These are phyloP conservation scores for Pharmacophagus antenor DNA, from an alignment of 2,888 invertebrate species.

Conservation along the genomic window DNA sequence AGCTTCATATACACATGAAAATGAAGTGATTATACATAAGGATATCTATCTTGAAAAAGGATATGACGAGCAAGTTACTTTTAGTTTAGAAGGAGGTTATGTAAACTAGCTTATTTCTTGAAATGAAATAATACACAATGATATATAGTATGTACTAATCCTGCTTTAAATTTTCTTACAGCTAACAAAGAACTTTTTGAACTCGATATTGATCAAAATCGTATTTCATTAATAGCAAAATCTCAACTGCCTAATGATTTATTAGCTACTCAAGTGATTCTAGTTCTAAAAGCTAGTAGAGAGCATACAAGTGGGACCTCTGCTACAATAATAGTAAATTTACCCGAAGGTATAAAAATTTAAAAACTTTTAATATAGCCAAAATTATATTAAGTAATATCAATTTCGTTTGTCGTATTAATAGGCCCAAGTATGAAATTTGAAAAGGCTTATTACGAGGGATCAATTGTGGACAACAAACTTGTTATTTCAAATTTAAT, in stretches of 20 bases:
- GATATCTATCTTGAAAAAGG: conserved; percentile 57
- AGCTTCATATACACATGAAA: conserved; percentile 57
- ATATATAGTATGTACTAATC: background rate
- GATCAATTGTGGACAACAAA: conserved; percentile 49
- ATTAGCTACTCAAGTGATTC: conserved; percentile 46
- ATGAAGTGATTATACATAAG: conserved; percentile 46
- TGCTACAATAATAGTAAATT: conserved; percentile 56
- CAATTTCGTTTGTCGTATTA: conserved; percentile 3
- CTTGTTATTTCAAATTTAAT: conserved; percentile 43
- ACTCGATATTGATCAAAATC: conserved; percentile 40
- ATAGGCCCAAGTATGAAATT: conserved; percentile 44
- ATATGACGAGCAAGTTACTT: conserved; percentile 54
- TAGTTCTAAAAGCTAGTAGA: conserved; percentile 57
- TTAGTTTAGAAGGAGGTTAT: conserved; percentile 60
- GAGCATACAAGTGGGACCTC: conserved; percentile 59
- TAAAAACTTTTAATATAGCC: background rate
- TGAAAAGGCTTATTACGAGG: conserved; percentile 49
- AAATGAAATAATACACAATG: background rate
- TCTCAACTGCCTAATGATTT: conserved; percentile 43
- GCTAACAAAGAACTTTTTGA: conserved; percentile 49
- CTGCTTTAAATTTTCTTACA: conserved; percentile 41
- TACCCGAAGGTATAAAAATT: conserved; percentile 58
- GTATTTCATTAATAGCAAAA: conserved; percentile 44
- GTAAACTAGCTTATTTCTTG: background rate
- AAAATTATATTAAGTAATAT: conserved; percentile 8